Conservation (phyloP, 2,797 vertebrate species). For the Fringilla coelebs region DNA sequence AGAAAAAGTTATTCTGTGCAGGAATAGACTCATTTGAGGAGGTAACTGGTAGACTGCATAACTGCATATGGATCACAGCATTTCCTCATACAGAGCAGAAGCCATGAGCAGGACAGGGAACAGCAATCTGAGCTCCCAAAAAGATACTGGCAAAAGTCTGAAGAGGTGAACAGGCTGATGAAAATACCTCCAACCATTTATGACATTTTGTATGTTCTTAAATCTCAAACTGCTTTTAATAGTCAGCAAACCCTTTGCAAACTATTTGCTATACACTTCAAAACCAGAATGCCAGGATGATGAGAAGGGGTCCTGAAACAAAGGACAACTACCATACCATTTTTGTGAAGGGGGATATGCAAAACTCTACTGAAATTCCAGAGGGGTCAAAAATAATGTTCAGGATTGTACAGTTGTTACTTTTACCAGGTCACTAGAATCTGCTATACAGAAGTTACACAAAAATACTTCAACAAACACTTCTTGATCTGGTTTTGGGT, state of each 20-base stretch:
- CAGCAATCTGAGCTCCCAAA: not conserved
- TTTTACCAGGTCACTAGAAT: not conserved
- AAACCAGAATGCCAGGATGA: not conserved
- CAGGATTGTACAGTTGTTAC: not conserved
- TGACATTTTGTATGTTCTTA: not conserved
- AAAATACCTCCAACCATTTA: not conserved
- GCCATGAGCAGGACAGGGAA: not conserved
- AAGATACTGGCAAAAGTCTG: not conserved
- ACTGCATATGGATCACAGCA: fast-evolving
- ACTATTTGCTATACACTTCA: not conserved
- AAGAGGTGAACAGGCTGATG: not conserved
- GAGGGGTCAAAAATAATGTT: not conserved
- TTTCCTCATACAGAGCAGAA: not conserved
- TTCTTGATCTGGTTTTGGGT: not conserved
- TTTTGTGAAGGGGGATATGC: not conserved
- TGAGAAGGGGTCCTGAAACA: not conserved
- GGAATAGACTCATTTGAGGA: not conserved
- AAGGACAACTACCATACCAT: not conserved
- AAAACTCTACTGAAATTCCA: not conserved
- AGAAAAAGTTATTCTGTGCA: not conserved
- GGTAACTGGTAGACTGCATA: not conserved
- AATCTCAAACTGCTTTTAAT: not conserved
- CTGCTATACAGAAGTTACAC: not conserved
- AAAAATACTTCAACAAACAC: not conserved
- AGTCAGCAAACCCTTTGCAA: not conserved